These are phyloP conservation scores for Cacatua alba DNA, from an alignment of 2,113 vertebrate genomes.

Conservation along the genomic window DNA sequence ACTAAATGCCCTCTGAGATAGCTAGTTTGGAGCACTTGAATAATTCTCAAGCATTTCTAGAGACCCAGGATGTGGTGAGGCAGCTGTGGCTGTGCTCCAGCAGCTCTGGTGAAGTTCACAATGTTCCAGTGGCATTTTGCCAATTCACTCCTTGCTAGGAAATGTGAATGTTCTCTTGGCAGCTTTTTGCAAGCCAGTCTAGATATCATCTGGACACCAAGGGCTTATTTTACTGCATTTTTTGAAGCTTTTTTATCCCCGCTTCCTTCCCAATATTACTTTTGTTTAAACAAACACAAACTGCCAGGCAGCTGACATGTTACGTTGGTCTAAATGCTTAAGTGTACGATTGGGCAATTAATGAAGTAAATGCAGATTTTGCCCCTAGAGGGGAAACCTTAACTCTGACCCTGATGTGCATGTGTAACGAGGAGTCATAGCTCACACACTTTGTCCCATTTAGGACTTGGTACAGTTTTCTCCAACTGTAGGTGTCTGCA, in stretches of 20 bases:
- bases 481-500: background rate
- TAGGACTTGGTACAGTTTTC: background rate
- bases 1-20: background rate
- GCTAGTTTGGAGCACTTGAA: background rate
- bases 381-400: background rate
- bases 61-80: background rate
- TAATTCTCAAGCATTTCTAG: constrained; percentile 1
- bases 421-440: background rate
- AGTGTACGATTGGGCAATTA: background rate
- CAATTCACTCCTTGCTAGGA: constrained; percentile 24
- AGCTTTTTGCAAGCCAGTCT: background rate
- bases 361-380: background rate
- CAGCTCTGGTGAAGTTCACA: constrained; percentile 29
- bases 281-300: background rate
- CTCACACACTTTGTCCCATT: background rate
- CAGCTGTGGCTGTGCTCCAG: background rate
- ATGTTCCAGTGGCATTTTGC: constrained; percentile 9
- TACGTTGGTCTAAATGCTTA: background rate
- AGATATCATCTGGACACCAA: background rate
- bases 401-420: background rate
- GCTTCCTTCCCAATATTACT: background rate
- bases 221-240: background rate
- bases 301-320: background rate
- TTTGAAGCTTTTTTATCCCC: background rate
- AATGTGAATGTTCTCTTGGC: constrained; percentile 1